phyloP scores from a whole-genome alignment of 1,140 invertebrate genomes.

The Mactra quadrangularis region DNA sequence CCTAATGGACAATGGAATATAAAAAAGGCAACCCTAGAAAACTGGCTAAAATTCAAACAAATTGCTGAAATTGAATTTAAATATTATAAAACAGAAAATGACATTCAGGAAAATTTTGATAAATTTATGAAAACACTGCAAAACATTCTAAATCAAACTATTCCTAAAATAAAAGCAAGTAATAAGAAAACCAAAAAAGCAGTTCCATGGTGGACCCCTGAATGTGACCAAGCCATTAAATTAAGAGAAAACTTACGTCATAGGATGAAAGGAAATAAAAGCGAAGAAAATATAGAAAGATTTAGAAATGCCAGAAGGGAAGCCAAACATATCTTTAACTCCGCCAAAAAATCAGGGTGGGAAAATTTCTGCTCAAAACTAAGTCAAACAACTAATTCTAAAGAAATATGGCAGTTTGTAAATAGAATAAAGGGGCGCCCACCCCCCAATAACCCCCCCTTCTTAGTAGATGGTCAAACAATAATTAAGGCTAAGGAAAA shows the following conservation, averaged over 20 bases:
- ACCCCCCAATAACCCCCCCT: not conserved
- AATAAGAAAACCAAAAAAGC: not conserved
- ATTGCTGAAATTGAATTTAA: not conserved
- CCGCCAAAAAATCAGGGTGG: not conserved
- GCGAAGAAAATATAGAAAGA: not conserved
- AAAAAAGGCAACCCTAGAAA: not conserved
- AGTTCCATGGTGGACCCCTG: no score
- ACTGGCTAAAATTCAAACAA: conserved; percentile 13
- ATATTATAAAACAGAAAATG: no score
- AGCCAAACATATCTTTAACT: conserved; percentile 8
- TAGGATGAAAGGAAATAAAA: not conserved
- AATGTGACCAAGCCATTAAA: no score
- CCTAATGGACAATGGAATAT: not conserved
- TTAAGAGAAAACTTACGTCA: not conserved
- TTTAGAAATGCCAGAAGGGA: no score
- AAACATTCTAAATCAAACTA: not conserved
- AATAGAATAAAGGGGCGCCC: not conserved
- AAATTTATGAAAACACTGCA: not conserved
- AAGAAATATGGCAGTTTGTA: no score
- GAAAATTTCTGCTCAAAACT: conserved; percentile 7
- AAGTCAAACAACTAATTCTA: not conserved
- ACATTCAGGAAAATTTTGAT: not conserved
- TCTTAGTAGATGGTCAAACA: no score
- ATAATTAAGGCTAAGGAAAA: conserved; percentile 2
- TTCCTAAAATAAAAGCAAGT: conserved; percentile 1